These are phyloP conservation scores for Meandrusa payeni DNA, from an alignment of 2,888 invertebrate genomes.

Conservation along the genomic window DNA sequence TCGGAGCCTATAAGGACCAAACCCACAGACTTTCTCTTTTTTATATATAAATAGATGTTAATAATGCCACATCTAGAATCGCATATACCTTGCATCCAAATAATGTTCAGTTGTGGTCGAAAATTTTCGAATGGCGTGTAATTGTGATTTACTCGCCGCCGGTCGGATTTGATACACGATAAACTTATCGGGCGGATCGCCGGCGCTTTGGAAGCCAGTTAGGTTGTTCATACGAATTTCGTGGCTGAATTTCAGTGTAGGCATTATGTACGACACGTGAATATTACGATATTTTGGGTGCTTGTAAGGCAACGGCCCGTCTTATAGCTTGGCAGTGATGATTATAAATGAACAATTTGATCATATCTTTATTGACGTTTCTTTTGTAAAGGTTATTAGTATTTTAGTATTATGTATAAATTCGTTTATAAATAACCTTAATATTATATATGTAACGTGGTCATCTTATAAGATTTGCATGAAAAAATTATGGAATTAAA, in stretches of 20 bases:
- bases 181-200: conserved; percentile 55
- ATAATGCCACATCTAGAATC: conserved; percentile 32
- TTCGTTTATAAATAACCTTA: too few species aligned
- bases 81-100: conserved; percentile 58
- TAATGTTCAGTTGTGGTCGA: conserved; percentile 62
- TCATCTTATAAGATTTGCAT: too few species aligned
- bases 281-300: conserved; percentile 7
- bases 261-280: conserved; percentile 11
- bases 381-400: too few species aligned
- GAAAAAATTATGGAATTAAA: too few species aligned
- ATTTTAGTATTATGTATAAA: too few species aligned
- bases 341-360: background rate
- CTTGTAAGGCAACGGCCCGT: background rate
- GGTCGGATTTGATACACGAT: conserved; percentile 64
- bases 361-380: too few species aligned
- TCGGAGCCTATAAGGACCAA: too few species aligned
- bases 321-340: background rate
- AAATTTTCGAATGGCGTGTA: conserved; percentile 68
- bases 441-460: too few species aligned
- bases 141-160: conserved; percentile 67
- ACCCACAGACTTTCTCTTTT: too few species aligned
- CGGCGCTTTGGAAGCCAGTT: conserved; percentile 37
- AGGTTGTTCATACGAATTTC: conserved; percentile 28
- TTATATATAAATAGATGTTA: background rate
- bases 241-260: conserved; percentile 26